Base-by-base conservation (phyloP, 2,797 vertebrate genomes). In the Rhadinocentrus ornatus region DNA sequence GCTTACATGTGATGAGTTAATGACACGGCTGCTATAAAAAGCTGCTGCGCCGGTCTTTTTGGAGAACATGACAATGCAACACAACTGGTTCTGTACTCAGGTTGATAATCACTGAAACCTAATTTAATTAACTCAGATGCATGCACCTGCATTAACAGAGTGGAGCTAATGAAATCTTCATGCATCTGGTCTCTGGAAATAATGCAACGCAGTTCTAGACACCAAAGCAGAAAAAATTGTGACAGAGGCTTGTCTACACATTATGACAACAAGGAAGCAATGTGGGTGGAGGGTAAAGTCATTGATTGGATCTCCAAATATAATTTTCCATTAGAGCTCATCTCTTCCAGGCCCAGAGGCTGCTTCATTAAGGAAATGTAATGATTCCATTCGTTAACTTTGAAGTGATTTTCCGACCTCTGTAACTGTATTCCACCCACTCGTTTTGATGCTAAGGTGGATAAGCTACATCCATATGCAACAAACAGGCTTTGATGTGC, bases 291-390 rank as follows among this genome's bases (percentile, higher is more conserved):
- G 26, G 20, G 26, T 27, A 3, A 13, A 71, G 34, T 50, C 73
- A 34, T 56, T 82, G 85, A 89, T 88, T 84, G 61, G 77, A 83
- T 87, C 83, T 83, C 88, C 80, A 88, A 90, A 92, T 89, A 88
- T 89, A 89, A 90, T 82, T 83, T 91, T 74, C 88, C 80, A 93
- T 90, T 90, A 89, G 22, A 78, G 70, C 78, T 85, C 72, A 66
- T 75, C 60, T 69, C 62, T 66, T 70, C 71, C 31, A 52, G 63
- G 89, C 87, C 90, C 85, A 84, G 74, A 80, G 89, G 90, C 81
- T 77, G 69, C 84, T 74, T 92, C 77, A 91, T 90, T 91, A 87
- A 81, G 46, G 69, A 86, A 82, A 84, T 83, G 16, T 80, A 86
- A 86, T 88, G 83, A 92, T 82, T 83, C 81, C 82, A 76, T 82